phyloP scores from a whole-genome alignment of 2,888 invertebrate species.

The Phalera bucephala region DNA sequence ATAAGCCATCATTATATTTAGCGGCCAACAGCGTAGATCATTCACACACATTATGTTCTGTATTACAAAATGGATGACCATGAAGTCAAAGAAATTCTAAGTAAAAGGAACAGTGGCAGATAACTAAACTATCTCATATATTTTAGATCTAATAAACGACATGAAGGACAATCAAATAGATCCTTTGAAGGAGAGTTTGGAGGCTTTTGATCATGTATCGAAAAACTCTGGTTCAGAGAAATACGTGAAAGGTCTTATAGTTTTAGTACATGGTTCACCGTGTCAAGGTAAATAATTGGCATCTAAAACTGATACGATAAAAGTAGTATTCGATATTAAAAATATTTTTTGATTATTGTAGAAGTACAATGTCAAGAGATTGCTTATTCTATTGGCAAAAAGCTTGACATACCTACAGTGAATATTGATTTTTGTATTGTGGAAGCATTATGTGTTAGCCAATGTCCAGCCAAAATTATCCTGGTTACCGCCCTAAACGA shows the following conservation, averaged over 20 bases:
- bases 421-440: slow-evolving; percentile 78
- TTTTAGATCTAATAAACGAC: slow-evolving; percentile 55
- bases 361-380: slow-evolving; percentile 68
- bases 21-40: too few species aligned
- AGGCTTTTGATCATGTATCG: slow-evolving; percentile 34
- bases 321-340: not conserved
- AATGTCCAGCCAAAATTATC: slow-evolving; percentile 45
- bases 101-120: too few species aligned
- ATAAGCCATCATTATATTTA: too few species aligned
- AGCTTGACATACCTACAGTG: slow-evolving; percentile 65
- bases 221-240: slow-evolving; percentile 34
- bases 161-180: slow-evolving; percentile 56
- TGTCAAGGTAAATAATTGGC: slow-evolving; percentile 54
- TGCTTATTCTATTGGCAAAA: slow-evolving; percentile 66
- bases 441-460: slow-evolving; percentile 61
- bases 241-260: slow-evolving; percentile 57
- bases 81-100: too few species aligned
- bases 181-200: slow-evolving; percentile 58
- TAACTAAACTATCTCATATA: too few species aligned
- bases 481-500: slow-evolving; percentile 54
- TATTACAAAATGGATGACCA: too few species aligned
- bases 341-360: slow-evolving; percentile 26
- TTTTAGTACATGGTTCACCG: slow-evolving; percentile 69
- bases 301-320: not conserved
- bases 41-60: too few species aligned